These are phyloP conservation scores for Pseudobourletiella spinata DNA, from an alignment of 1,140 invertebrate genomes.

Conservation along the genomic window DNA sequence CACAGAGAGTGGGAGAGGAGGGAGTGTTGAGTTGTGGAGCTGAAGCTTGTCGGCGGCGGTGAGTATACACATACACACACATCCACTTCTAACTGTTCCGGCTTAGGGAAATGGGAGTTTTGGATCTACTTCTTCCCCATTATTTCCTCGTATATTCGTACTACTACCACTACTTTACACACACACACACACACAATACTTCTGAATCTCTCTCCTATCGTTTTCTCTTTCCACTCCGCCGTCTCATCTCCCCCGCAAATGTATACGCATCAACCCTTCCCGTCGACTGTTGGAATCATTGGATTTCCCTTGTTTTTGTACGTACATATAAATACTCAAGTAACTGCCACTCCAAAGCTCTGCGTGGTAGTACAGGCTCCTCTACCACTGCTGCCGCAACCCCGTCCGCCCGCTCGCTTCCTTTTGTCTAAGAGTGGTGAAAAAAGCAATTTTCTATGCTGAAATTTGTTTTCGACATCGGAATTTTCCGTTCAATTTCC, in stretches of 20 bases:
- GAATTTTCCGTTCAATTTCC: slow-evolving; percentile 31
- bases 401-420: not conserved
- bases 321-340: no score
- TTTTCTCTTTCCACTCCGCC: not conserved
- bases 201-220: not conserved
- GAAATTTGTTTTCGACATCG: slow-evolving; percentile 27
- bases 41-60: no score
- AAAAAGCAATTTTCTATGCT: slow-evolving; percentile 24
- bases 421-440: slow-evolving; percentile 3
- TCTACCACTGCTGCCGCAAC: not conserved
- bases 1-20: no score
- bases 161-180: not conserved
- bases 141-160: not conserved
- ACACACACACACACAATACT: not conserved
- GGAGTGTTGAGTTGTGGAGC: no score
- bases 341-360: no score
- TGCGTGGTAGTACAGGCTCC: not conserved
- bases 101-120: no score
- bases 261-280: no score
- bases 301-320: no score
- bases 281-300: no score
- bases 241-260: no score
- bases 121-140: not conserved
- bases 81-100: no score
- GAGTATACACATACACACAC: no score